These are phyloP conservation scores for Ganaspis brasiliensis DNA, from an alignment of 2,888 invertebrate genomes.

Conservation along the genomic window DNA sequence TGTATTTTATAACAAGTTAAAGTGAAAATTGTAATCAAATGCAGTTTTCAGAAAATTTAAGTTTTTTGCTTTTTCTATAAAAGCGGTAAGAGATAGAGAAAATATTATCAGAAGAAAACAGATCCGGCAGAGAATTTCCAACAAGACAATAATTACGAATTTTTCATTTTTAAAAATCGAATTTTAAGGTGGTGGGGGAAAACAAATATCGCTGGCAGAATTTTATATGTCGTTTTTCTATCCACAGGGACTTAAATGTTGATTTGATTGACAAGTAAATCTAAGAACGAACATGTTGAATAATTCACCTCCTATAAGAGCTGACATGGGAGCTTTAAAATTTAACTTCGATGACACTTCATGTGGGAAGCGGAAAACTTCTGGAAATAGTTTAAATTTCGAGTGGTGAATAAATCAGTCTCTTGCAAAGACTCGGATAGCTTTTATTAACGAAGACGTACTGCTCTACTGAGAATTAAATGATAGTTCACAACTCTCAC, in stretches of 20 bases:
- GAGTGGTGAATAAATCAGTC: neutral
- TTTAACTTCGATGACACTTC: neutral
- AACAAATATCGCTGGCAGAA: too few species aligned
- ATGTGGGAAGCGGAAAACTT: neutral
- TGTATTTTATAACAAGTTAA: too few species aligned
- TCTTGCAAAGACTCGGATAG: neutral
- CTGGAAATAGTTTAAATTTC: neutral
- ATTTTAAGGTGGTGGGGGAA: too few species aligned
- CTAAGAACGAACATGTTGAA: slow-evolving; percentile 4
- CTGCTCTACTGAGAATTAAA: slow-evolving; percentile 14
- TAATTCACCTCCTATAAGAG: slow-evolving; percentile 10
- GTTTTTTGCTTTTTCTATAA: too few species aligned
- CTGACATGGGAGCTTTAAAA: slow-evolving; percentile 15
- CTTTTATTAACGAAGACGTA: slow-evolving; percentile 27
- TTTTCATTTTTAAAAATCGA: too few species aligned
- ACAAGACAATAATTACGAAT: too few species aligned
- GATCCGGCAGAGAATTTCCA: too few species aligned
- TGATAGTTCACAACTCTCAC: neutral
- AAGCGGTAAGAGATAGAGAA: too few species aligned
- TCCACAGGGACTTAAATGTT: neutral
- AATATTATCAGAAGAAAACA: too few species aligned
- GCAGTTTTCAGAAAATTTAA: too few species aligned
- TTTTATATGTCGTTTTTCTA: too few species aligned
- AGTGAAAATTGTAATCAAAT: too few species aligned
- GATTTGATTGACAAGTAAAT: neutral